Percentiles rank a stretch among this genome's conserved stretches.
Conservation (phyloP, 1,140 invertebrate genomes). For the Mylabris phalerata region DNA sequence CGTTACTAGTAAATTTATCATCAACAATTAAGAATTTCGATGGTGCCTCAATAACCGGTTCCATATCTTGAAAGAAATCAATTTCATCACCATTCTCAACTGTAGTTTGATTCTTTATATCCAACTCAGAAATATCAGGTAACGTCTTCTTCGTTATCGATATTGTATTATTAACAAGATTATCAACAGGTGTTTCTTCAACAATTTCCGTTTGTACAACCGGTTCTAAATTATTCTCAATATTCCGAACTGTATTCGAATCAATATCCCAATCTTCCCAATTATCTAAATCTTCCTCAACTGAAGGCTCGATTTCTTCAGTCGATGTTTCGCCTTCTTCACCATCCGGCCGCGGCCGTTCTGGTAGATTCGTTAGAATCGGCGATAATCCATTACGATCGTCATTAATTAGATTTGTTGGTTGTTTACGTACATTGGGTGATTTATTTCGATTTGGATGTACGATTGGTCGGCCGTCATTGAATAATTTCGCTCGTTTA, state of each 20-base stretch:
- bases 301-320: conserved; percentile 36
- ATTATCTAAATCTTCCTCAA: conserved; percentile 42
- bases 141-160: conserved; percentile 36
- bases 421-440: conserved; percentile 36
- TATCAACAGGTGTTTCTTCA: not conserved
- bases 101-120: conserved; percentile 60
- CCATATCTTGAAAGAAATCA: conserved; percentile 80
- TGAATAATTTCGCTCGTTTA: conserved; percentile 69
- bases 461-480: conserved; percentile 64
- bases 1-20: not conserved
- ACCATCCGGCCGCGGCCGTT: conserved; percentile 71
- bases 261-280: conserved; percentile 74
- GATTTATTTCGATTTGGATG: conserved; percentile 24
- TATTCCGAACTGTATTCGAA: conserved; percentile 38
- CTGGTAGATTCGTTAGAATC: conserved; percentile 48
- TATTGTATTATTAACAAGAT: no score
- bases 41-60: conserved; percentile 65
- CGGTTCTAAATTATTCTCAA: not conserved
- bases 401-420: not conserved
- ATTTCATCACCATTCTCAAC: conserved; percentile 50
- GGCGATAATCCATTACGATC: not conserved
- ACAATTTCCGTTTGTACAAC: not conserved
- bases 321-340: conserved; percentile 63
- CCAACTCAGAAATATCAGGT: conserved; percentile 62
- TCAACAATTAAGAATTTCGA: conserved; percentile 37